Conservation (phyloP, 2,797 vertebrate genomes). For the Caiman crocodilus region DNA sequence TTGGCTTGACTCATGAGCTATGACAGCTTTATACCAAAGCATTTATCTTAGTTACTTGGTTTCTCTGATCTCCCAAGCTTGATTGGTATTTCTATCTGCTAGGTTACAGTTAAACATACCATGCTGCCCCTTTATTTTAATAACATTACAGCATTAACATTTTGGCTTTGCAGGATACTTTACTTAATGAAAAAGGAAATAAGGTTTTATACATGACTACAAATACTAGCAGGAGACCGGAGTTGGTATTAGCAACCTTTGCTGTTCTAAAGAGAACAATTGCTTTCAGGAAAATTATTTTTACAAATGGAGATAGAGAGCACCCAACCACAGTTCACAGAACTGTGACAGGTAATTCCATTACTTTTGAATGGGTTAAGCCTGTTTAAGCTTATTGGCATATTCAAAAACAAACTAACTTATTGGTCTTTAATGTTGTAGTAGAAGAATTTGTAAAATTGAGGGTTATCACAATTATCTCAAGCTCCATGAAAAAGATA, state of each 20-base stretch:
- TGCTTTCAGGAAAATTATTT: conserved; percentile 49
- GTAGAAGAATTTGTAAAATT: not conserved
- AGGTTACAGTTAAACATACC: not conserved
- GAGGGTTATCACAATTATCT: not conserved
- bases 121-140: not conserved
- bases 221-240: not conserved
- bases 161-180: conserved; percentile 35
- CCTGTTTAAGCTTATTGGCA: conserved; percentile 15
- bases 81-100: not conserved
- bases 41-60: not conserved
- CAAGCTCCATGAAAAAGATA: not conserved
- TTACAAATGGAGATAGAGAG: conserved; percentile 11
- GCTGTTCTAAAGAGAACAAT: not conserved
- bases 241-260: conserved; percentile 30
- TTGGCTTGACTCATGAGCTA: rapidly evolving
- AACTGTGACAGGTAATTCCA: conserved; percentile 27
- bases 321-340: not conserved
- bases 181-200: conserved; percentile 48
- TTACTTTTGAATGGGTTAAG: conserved; percentile 23
- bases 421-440: rapidly evolving
- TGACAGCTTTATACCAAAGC: not conserved
- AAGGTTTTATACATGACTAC: not conserved
- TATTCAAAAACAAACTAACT: not conserved
- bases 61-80: not conserved
- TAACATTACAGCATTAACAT: not conserved